phyloP scores from a whole-genome alignment of 2,797 vertebrate genomes.

The Channallabes apus region DNA sequence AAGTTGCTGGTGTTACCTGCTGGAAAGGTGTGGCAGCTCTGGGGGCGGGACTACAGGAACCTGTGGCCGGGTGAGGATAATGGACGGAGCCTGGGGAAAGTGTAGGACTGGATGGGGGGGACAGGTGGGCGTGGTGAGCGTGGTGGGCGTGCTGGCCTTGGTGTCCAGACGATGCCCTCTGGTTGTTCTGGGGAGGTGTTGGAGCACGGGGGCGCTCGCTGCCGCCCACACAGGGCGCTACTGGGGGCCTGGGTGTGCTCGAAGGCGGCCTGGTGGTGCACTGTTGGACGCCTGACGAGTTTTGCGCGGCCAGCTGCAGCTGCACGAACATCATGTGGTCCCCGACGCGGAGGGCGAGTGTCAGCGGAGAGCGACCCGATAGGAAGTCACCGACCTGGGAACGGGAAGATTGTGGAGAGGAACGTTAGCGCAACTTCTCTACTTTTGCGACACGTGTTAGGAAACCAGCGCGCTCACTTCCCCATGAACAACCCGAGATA shows the following conservation, averaged over 20 bases:
- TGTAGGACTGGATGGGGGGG: constrained; percentile 49
- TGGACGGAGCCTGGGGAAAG: constrained; percentile 56
- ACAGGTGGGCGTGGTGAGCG: constrained; percentile 42
- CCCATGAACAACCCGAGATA: neutral
- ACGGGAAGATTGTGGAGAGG: constrained; percentile 59
- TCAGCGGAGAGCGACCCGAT: constrained; percentile 90
- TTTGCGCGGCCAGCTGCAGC: constrained; percentile 87
- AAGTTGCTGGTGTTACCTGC: constrained; percentile 72
- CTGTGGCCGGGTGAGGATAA: constrained; percentile 44
- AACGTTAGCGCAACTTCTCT: constrained; percentile 24
- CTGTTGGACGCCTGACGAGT: constrained; percentile 64
- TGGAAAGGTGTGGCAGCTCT: constrained; percentile 69
- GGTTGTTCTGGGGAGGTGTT: constrained; percentile 9
- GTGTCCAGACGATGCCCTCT: constrained; percentile 34
- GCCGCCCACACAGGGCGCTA: constrained; percentile 36
- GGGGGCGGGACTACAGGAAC: constrained; percentile 56
- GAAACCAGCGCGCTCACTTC: constrained; percentile 1
- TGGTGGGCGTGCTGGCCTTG: constrained; percentile 31
- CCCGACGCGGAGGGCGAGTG: constrained; percentile 89
- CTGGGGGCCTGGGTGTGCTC: constrained; percentile 32
- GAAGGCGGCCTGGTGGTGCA: constrained; percentile 64
- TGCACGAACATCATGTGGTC: constrained; percentile 95
- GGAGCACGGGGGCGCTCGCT: constrained; percentile 48
- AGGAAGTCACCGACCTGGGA: constrained; percentile 93
- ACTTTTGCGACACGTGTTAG: neutral